A percentile compares a stretch with the other conserved stretches of the same genome.
Evolutionary conservation across 2,888 invertebrate species (phyloP).

Genomic region (Omphaloscelis lunosa): DNA sequence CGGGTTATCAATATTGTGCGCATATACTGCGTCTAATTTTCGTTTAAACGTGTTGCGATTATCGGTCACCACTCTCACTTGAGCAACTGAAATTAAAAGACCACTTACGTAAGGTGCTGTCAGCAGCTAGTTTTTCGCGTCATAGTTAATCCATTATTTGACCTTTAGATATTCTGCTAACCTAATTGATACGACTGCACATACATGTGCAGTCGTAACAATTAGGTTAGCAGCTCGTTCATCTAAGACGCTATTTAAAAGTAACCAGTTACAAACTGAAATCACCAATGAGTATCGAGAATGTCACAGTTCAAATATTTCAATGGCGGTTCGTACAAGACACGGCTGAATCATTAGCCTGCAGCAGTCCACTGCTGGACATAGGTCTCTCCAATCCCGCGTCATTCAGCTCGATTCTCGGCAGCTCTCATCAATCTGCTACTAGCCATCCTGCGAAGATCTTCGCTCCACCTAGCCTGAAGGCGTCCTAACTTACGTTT

Average conservation of each 20-base stretch:
- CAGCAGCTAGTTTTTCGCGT: neutral
- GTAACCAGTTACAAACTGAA: neutral
- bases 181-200: neutral
- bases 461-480: neutral
- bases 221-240: no score
- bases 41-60: conserved; percentile 21
- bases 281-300: neutral
- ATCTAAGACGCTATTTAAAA: neutral
- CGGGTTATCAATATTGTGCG: neutral
- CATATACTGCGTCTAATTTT: conserved; percentile 35
- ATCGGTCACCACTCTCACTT: conserved; percentile 43
- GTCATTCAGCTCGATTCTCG: neutral
- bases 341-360: neutral
- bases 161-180: neutral
- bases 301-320: neutral
- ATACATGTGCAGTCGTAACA: no score
- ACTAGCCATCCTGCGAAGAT: neutral
- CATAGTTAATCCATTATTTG: neutral
- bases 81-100: conserved; percentile 21
- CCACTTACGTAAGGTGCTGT: neutral
- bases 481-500: neutral
- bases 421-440: neutral
- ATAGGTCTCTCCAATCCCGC: neutral
- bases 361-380: neutral
- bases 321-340: neutral